These are phyloP conservation scores for Leucania comma DNA, from an alignment of 2,888 invertebrate genomes.

Conservation along the genomic window DNA sequence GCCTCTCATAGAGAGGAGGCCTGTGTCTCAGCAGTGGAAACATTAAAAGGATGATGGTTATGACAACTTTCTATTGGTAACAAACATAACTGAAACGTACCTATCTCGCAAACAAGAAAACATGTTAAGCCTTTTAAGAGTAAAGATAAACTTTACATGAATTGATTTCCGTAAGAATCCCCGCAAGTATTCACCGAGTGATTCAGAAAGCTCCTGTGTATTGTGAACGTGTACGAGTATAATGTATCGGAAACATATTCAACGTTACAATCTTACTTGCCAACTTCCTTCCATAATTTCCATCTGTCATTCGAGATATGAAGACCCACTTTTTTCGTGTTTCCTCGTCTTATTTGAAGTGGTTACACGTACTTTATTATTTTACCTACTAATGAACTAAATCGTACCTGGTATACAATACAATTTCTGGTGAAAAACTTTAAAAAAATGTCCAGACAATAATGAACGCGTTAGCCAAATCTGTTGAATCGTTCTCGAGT, in stretches of 20 bases:
- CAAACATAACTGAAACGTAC: slow-evolving; percentile 2
- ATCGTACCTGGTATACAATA: too few relatives aligned
- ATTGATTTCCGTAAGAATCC: not conserved
- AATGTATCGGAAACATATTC: slow-evolving; percentile 26
- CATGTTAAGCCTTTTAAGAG: slow-evolving; percentile 10
- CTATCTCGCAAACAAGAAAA: not conserved
- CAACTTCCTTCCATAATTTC: slow-evolving; percentile 11
- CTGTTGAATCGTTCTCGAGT: not conserved
- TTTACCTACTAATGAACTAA: too few relatives aligned
- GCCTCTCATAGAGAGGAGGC: too few relatives aligned
- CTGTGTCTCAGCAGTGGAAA: too few relatives aligned
- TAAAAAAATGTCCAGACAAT: too few relatives aligned
- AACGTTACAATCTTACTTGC: slow-evolving; percentile 8
- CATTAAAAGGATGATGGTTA: too few relatives aligned
- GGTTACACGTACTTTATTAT: not conserved
- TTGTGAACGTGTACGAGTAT: not conserved
- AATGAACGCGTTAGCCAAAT: not conserved
- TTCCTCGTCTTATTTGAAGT: not conserved
- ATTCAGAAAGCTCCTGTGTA: slow-evolving; percentile 1
- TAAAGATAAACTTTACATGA: not conserved
- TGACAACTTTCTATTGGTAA: not conserved
- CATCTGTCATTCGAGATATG: slow-evolving; percentile 7
- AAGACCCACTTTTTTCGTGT: not conserved
- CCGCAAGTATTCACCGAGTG: not conserved
- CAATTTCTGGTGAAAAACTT: too few relatives aligned